phyloP scores from a whole-genome alignment of 2,888 invertebrate genomes.

The Oligia fasciuncula region DNA sequence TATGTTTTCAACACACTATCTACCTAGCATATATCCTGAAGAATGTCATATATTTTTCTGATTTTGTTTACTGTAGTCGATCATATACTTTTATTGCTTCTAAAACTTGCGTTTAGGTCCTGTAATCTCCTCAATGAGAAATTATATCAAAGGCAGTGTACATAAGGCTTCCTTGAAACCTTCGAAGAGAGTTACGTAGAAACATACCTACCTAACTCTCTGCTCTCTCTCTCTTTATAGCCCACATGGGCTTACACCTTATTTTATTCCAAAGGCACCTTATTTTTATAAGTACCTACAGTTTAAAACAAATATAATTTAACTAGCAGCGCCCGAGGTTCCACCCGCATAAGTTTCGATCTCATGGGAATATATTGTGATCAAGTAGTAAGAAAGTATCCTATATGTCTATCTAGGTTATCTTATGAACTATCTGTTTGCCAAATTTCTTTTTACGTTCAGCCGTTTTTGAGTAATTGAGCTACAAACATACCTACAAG shows the following conservation, averaged over 20 bases:
- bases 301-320: neutral
- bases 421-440: neutral
- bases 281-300: neutral
- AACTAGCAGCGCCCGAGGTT: neutral
- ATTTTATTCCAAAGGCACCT: neutral
- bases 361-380: neutral
- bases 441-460: neutral
- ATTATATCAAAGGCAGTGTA: conserved; percentile 9
- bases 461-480: neutral
- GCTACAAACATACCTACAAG: neutral
- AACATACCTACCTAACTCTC: too few species aligned
- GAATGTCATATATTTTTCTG: too few species aligned
- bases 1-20: too few species aligned
- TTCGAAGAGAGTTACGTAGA: too few species aligned
- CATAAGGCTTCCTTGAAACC: conserved; percentile 3
- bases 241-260: too few species aligned
- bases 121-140: neutral
- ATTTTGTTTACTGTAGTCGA: too few species aligned
- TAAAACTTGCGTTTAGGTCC: too few species aligned
- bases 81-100: too few species aligned
- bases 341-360: neutral
- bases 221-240: too few species aligned
- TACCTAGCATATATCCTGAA: too few species aligned
- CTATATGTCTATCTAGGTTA: neutral
- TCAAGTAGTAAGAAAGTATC: neutral